Base-by-base conservation (phyloP, 2,888 invertebrate species). In the Watsonalla binaria region DNA sequence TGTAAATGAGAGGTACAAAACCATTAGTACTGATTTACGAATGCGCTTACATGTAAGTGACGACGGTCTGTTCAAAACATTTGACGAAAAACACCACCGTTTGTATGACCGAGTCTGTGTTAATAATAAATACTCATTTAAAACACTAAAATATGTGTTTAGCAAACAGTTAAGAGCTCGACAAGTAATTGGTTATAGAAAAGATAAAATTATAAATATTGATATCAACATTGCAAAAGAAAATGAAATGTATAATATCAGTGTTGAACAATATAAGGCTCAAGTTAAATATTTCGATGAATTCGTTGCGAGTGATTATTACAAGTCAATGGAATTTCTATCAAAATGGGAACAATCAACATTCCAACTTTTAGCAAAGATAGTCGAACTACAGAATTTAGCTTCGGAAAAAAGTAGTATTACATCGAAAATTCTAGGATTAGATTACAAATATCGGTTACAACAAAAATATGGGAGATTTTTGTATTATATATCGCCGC, bases 391-490 rank as follows among this genome's bases (percentile, higher is more conserved):
- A 57, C 83, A 92, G 67, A 70, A 80, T 60, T 70, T 92, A 24
- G 90, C 92, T 0, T 66, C 65, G 53, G 68, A 82, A 62, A 76
- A 76, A 52, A 89, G 87, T 57, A 75, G 75, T 14, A 76, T 80
- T 33, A 81, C 71, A 46, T 86, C 90, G n/a, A 80, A 75, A 59
- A 82, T 94, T 24, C 92, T 93, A 57, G 90, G 91, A 34, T 84
- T 93, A 54, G 93, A 94, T 65, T 94, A 93, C 66, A 90, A 89
- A 60, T 94, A 93, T 90, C 76, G 92, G 51, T 80, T 91, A 48
- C 92, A 92, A 55, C 93, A 93, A 72, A 92, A 93, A 77, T 94
- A 94, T 74, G 94, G 94, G 52, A 90, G 92, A 65, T 94, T 94
- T 81, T 80, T 95, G n/a, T 93, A 92, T 73, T 91, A 92, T 66